Conservation (phyloP, 2,797 vertebrate genomes). For the Ambastaia sidthimunki region DNA sequence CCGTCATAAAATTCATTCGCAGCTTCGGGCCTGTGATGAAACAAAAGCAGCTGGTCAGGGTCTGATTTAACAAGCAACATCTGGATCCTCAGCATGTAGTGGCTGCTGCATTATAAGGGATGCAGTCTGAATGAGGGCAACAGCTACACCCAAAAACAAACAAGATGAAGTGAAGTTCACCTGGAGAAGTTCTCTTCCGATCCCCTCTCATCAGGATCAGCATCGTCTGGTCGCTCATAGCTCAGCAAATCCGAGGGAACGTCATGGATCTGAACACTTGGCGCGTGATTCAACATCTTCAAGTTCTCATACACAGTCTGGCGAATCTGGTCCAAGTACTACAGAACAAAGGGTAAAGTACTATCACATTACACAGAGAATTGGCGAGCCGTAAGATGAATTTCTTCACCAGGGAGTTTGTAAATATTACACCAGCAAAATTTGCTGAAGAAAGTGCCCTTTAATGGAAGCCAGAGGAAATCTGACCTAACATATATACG, state of each 20-base stretch:
- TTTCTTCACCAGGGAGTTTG: too few species aligned
- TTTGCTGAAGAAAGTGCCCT: too few species aligned
- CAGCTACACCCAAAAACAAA: neutral
- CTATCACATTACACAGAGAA: neutral
- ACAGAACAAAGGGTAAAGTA: neutral
- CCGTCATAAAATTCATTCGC: constrained; percentile 96
- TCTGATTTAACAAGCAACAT: neutral
- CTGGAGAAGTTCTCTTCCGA: constrained; percentile 93
- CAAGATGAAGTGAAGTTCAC: constrained; percentile 65
- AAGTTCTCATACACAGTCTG: constrained; percentile 97
- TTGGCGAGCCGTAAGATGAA: too few species aligned
- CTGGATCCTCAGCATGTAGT: neutral
- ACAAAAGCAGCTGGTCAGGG: neutral
- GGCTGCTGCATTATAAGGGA: too few species aligned
- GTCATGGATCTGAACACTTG: constrained; percentile 97
- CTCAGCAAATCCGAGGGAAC: constrained; percentile 93
- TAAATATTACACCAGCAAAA: too few species aligned
- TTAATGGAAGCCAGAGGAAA: too few species aligned
- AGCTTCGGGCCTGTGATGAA: constrained; percentile 86
- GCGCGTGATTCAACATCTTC: constrained; percentile 98
- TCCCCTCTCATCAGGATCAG: constrained; percentile 91
- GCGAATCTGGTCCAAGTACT: constrained; percentile 98
- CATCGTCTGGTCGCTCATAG: constrained; percentile 93
- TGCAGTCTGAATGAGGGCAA: neutral
- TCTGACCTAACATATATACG: too few species aligned